Evolutionary conservation across 2,797 vertebrate genomes (phyloP), one percentile per base, ranked within the genome.

Genomic region (Pseudochromis fuscus): DNA sequence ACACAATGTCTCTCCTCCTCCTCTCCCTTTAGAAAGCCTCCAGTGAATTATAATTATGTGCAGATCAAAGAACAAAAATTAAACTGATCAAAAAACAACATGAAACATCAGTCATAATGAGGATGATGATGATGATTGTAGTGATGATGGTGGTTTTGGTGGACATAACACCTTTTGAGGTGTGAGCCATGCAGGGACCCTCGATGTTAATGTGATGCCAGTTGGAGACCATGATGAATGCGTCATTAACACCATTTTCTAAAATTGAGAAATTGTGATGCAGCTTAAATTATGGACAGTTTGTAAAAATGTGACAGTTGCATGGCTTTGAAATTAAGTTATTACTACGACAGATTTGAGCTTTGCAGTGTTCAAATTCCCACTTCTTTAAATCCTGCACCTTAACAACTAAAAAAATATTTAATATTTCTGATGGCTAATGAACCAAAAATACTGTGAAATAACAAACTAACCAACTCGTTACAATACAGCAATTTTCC

Each of bases 221-320:
- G 75, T 85, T 88, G 75, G 93, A 90, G 7, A 94, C 73, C 79
- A 94, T 84, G 67, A 95, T 93, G 83, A 96, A 95, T 91, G 94
- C 94, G 73, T 94, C 92, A 82, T 94, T 89, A 31, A 95, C 87
- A 0, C 93, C 93, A 79, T 92, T 89, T 45, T 91, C 94, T 94
- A 72, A 79, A 62, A 65, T 49, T 49, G 52, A 67, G 30, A 62
- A 28, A 56, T 23, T 7, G 21, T 18, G 8, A 4, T 10, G 35
- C 51, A 16, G 55, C 15, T 64, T 40, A 50, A 57, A 66, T 70
- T 57, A 66, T 6, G 1, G 5, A 7, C 35, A 53, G 31, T 38
- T 64, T 6, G 16, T 16, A 64, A 53, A 31, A 52, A 66, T 78
- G 31, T 33, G 56, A 38, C 52, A 58, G 53, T 58, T 70, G 37